Percentiles rank a stretch among this genome's conserved stretches.
These are phyloP conservation scores for Pachymerium ferrugineum DNA, from an alignment of 2,888 invertebrate genomes.

Conservation along the genomic window DNA sequence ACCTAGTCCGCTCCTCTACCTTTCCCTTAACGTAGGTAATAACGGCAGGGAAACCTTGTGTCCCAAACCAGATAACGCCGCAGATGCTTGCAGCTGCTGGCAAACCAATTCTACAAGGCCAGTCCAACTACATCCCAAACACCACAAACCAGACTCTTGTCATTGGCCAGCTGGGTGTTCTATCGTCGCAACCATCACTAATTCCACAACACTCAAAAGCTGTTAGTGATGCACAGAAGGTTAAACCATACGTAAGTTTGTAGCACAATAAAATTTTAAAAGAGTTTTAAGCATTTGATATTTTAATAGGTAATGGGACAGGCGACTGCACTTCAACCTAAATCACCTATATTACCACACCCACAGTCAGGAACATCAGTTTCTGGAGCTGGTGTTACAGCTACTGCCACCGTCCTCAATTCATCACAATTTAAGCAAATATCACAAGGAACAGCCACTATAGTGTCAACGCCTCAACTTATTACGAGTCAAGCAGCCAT, in stretches of 20 bases:
- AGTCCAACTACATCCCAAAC: constrained; percentile 58
- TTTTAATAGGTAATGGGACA: constrained; percentile 38
- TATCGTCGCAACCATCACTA: constrained; percentile 64
- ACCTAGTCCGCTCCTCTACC: neutral
- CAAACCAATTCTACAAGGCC: constrained; percentile 65
- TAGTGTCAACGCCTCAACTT: constrained; percentile 50
- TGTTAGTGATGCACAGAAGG: constrained; percentile 39
- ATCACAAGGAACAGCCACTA: constrained; percentile 34
- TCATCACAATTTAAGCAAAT: constrained; percentile 39
- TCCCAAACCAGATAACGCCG: constrained; percentile 65
- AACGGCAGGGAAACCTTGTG: constrained; percentile 75
- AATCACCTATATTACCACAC: constrained; percentile 39
- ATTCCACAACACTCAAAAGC: constrained; percentile 55
- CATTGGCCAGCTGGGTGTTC: constrained; percentile 58
- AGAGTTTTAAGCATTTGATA: neutral
- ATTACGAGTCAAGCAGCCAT: constrained; percentile 55
- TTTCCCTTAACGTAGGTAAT: constrained; percentile 58
- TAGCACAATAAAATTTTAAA: neutral
- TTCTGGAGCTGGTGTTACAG: constrained; percentile 33
- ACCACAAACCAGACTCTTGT: constrained; percentile 46
- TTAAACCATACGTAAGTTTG: constrained; percentile 39
- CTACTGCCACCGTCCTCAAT: constrained; percentile 38
- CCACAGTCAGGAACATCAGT: constrained; percentile 35
- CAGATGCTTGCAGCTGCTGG: constrained; percentile 73
- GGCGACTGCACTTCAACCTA: constrained; percentile 39